Conservation (phyloP, 1,140 invertebrate genomes). For the Condylostylus longicornis region DNA sequence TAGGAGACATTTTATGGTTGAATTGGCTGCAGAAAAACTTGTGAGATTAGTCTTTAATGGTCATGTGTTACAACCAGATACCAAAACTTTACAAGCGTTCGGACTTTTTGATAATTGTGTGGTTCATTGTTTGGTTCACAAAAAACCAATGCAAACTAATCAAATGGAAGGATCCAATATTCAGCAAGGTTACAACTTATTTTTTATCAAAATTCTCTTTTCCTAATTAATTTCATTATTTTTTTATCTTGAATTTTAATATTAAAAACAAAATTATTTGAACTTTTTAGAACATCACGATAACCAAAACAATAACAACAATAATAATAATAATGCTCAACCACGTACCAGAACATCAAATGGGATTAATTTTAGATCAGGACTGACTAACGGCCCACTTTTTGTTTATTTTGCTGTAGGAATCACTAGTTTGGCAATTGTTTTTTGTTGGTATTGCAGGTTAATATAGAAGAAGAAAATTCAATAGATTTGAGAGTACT, state of each 20-base stretch:
- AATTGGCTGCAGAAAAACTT: slow-evolving; percentile 57
- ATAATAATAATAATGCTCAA: background rate
- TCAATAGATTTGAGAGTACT: background rate
- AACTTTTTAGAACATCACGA: background rate
- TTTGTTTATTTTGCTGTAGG: background rate
- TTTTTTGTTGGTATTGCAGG: slow-evolving; percentile 5
- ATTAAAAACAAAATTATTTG: background rate
- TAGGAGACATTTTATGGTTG: slow-evolving; percentile 66
- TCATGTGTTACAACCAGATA: slow-evolving; percentile 61
- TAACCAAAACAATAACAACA: background rate
- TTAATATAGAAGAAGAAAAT: background rate
- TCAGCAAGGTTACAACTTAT: background rate
- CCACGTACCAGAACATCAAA: background rate
- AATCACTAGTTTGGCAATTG: background rate
- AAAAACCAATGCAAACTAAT: slow-evolving; percentile 23
- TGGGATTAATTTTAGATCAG: background rate
- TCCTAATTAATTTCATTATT: too few species aligned
- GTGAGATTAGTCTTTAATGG: slow-evolving; percentile 80
- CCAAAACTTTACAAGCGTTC: slow-evolving; percentile 55
- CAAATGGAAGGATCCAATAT: background rate
- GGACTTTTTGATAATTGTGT: slow-evolving; percentile 75
- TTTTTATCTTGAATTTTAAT: background rate
- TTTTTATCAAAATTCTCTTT: too few species aligned
- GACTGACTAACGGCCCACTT: background rate
- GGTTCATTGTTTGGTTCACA: slow-evolving; percentile 70